Evolutionary conservation across 2,888 invertebrate genomes (phyloP).

Genomic region (Odontocerum albicorne): DNA sequence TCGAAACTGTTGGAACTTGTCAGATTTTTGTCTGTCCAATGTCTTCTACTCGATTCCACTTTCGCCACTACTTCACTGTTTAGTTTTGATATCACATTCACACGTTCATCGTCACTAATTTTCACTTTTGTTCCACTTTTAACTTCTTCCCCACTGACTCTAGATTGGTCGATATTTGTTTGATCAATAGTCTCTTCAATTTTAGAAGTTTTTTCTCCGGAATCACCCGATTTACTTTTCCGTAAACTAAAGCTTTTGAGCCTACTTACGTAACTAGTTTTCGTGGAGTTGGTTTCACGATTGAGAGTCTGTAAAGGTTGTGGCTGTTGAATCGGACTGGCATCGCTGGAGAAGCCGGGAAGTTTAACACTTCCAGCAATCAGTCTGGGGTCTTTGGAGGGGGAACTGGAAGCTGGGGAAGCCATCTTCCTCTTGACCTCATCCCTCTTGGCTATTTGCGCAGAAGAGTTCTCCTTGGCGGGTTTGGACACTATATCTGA

Average conservation of each 20-base stretch:
- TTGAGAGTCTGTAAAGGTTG: slow-evolving; percentile 4
- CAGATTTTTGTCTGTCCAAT: slow-evolving; percentile 37
- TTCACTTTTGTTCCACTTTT: slow-evolving; percentile 10
- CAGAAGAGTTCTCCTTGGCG: slow-evolving; percentile 11
- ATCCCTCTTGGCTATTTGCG: slow-evolving; percentile 21
- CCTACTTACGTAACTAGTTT: slow-evolving; percentile 34
- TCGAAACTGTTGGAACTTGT: slow-evolving; percentile 51
- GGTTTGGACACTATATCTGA: slow-evolving; percentile 14
- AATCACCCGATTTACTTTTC: slow-evolving; percentile 22
- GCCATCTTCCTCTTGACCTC: slow-evolving; percentile 33
- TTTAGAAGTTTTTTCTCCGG: slow-evolving; percentile 11
- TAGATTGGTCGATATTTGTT: slow-evolving; percentile 1
- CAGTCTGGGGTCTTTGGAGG: slow-evolving; percentile 46
- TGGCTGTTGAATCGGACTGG: not conserved
- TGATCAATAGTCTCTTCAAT: slow-evolving; percentile 8
- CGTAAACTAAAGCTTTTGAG: slow-evolving; percentile 32
- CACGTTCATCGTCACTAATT: slow-evolving; percentile 9
- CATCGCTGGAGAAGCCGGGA: slow-evolving; percentile 44
- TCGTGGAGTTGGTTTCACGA: slow-evolving; percentile 16
- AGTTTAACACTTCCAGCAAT: slow-evolving; percentile 51
- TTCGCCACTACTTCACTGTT: slow-evolving; percentile 36
- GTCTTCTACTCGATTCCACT: slow-evolving; percentile 36
- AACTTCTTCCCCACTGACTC: slow-evolving; percentile 19
- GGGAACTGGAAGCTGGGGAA: slow-evolving; percentile 29
- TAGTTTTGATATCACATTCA: slow-evolving; percentile 22